These are phyloP conservation scores for Poecilobothrus nobilitatus DNA, from an alignment of 2,888 invertebrate species.

Conservation along the genomic window DNA sequence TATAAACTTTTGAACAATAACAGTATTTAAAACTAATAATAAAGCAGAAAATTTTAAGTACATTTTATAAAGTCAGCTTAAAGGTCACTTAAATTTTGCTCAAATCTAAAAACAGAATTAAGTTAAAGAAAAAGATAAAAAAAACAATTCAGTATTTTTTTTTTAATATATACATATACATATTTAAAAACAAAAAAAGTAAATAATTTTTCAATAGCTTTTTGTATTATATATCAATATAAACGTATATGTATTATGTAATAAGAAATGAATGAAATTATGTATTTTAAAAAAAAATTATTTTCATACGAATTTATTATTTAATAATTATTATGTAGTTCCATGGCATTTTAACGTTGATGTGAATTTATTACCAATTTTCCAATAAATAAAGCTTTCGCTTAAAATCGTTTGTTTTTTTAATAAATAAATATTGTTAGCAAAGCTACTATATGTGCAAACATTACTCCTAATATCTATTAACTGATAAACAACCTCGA, in stretches of 20 bases:
- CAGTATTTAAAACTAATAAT: neutral
- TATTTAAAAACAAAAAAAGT: neutral
- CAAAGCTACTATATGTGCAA: too few relatives aligned
- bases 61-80: neutral
- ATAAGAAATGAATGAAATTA: neutral
- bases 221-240: neutral
- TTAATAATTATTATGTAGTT: neutral
- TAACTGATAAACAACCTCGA: too few relatives aligned
- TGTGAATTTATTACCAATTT: neutral
- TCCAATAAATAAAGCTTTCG: constrained; percentile 1
- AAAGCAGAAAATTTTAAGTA: neutral
- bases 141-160: neutral
- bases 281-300: neutral
- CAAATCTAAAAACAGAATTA: neutral
- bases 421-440: too few relatives aligned
- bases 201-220: neutral
- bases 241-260: neutral
- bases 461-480: too few relatives aligned
- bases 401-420: neutral
- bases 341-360: neutral
- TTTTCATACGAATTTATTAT: constrained; percentile 6
- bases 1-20: too few relatives aligned
- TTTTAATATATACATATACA: neutral
- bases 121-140: neutral
- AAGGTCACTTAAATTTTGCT: neutral